phyloP scores from a whole-genome alignment of 2,888 invertebrate genomes.

The Chromoteleia sp. region DNA sequence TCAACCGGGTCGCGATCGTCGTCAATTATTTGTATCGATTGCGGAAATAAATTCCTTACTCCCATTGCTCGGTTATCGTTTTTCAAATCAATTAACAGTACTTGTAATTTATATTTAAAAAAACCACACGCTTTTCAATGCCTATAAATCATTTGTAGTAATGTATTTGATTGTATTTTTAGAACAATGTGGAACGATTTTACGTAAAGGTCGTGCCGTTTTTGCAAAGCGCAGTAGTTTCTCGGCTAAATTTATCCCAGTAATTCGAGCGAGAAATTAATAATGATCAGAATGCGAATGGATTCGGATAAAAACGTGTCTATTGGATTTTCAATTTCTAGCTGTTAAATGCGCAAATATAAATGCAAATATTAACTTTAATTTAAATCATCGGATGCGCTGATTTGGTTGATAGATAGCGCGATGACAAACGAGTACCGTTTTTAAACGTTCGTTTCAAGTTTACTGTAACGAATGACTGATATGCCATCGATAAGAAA shows the following conservation, averaged over 20 bases:
- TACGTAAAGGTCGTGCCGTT: constrained; percentile 39
- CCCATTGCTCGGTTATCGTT: not conserved
- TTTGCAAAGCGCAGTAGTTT: constrained; percentile 21
- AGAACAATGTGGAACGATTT: constrained; percentile 44
- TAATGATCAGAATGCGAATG: constrained; percentile 14
- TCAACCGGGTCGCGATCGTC: constrained; percentile 18
- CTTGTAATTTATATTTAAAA: not conserved
- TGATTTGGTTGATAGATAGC: constrained; percentile 4
- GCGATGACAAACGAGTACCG: not conserved
- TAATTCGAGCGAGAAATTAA: constrained; percentile 32
- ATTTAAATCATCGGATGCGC: constrained; percentile 1
- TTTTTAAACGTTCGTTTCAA: too few relatives aligned
- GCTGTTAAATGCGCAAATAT: not conserved
- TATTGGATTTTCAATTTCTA: constrained; percentile 8
- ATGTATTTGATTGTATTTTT: constrained; percentile 28
- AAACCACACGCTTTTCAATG: constrained; percentile 15
- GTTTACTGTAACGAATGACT: too few relatives aligned
- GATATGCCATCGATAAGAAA: too few relatives aligned
- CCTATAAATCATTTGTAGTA: constrained; percentile 30
- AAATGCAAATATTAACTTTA: too few relatives aligned
- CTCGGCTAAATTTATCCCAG: constrained; percentile 19
- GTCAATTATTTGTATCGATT: constrained; percentile 16
- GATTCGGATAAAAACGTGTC: constrained; percentile 9
- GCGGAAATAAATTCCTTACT: not conserved
- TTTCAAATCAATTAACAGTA: not conserved